Conservation (phyloP, 2,888 invertebrate species). For the Coelogynopora nodosa region DNA sequence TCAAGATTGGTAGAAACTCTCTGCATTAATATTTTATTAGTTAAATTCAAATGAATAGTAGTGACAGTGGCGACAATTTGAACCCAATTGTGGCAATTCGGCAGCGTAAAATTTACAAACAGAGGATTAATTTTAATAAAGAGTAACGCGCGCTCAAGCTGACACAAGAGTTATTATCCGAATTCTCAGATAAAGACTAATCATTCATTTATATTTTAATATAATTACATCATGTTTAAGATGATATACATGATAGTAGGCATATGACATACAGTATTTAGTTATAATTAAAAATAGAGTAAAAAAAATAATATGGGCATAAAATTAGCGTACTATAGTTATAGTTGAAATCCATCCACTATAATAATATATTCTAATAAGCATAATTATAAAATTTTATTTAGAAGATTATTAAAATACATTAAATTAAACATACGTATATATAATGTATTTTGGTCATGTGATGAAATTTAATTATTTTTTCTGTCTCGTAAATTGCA, state of each 20-base stretch:
- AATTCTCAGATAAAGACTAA: neutral
- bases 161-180: neutral
- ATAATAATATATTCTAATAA: too few relatives aligned
- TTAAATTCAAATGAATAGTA: neutral
- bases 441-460: neutral
- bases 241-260: neutral
- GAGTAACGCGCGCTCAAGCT: neutral
- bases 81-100: neutral
- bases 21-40: neutral
- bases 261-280: neutral
- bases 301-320: neutral
- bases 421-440: neutral
- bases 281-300: neutral
- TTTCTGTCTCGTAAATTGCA: neutral
- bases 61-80: neutral
- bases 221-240: neutral
- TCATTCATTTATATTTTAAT: neutral
- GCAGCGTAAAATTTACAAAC: slow-evolving; percentile 2
- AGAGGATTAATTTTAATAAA: neutral
- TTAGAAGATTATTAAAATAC: neutral
- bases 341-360: neutral
- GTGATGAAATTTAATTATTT: neutral
- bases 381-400: too few relatives aligned
- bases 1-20: too few relatives aligned
- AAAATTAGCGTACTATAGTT: neutral